phyloP scores from a whole-genome alignment of 2,113 vertebrate genomes.

The Trinectes maculatus region DNA sequence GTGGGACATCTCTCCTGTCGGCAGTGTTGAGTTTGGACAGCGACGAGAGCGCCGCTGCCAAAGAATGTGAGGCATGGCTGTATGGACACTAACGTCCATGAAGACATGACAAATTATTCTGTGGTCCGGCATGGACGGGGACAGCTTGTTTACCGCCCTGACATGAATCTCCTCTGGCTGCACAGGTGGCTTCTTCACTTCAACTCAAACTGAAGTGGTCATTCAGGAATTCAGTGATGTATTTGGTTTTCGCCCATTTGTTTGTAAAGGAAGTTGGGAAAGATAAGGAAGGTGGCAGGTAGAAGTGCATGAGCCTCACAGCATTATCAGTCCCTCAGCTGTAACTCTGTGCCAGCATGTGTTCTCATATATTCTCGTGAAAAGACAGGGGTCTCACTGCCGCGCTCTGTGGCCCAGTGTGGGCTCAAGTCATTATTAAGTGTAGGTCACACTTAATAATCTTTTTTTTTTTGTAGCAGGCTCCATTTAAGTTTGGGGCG shows the following conservation, averaged over 20 bases:
- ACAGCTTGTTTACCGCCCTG: constrained; percentile 16
- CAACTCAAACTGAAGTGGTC: too few relatives aligned
- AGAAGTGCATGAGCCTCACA: not conserved
- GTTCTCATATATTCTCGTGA: not conserved
- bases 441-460: constrained; percentile 29
- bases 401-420: constrained; percentile 1
- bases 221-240: too few relatives aligned
- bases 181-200: not conserved
- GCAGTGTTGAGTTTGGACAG: constrained; percentile 51
- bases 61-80: constrained; percentile 46
- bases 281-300: too few relatives aligned
- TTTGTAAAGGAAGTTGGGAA: too few relatives aligned
- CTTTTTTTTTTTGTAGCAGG: constrained; percentile 35
- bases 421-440: constrained; percentile 43
- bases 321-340: not conserved
- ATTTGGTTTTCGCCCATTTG: too few relatives aligned
- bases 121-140: constrained; percentile 39
- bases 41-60: constrained; percentile 45
- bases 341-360: not conserved
- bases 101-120: constrained; percentile 69
- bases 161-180: constrained; percentile 20
- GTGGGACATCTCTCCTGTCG: constrained; percentile 54
- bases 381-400: constrained; percentile 4
- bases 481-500: constrained; percentile 57
- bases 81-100: constrained; percentile 54